Conservation (phyloP, 37 sponge, comb jelly and placozoan species). For the Crambe crambe region DNA sequence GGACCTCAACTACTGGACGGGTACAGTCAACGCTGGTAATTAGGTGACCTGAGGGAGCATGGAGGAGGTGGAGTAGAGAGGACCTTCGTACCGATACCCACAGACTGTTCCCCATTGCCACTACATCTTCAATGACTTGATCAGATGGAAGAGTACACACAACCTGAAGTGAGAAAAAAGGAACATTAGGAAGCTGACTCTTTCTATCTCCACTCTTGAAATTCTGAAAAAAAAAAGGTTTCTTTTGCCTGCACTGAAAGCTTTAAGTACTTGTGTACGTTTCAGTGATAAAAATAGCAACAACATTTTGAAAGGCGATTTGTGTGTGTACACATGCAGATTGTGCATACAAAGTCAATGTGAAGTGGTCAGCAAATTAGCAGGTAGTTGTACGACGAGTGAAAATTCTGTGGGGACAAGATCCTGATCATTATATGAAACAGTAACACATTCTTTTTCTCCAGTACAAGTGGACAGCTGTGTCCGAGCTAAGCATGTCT, state of each 20-base stretch:
- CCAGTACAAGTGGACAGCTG: background rate
- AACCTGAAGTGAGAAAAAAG: slow-evolving; percentile 12
- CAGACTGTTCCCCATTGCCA: slow-evolving; percentile 28
- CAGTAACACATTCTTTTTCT: background rate
- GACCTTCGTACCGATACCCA: slow-evolving; percentile 39
- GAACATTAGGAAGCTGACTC: no score
- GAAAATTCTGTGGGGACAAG: no score
- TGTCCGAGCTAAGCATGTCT: background rate
- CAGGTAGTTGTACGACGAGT: no score
- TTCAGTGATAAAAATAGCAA: no score
- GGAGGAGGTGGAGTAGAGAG: slow-evolving; percentile 52
- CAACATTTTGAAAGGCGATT: no score
- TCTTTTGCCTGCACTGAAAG: no score
- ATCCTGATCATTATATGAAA: background rate
- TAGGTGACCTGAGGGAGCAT: slow-evolving; percentile 34
- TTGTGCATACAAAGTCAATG: no score
- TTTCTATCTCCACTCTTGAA: no score
- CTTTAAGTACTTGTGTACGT: no score
- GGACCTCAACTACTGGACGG: slow-evolving; percentile 32
- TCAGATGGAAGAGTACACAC: slow-evolving; percentile 35
- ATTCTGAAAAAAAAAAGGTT: no score
- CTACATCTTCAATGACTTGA: slow-evolving; percentile 22
- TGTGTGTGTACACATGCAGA: no score
- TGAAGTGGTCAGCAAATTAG: no score
- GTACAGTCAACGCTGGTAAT: slow-evolving; percentile 59